These are phyloP conservation scores for Trachelus iudaicus DNA, from an alignment of 2,888 invertebrate genomes.

Conservation along the genomic window DNA sequence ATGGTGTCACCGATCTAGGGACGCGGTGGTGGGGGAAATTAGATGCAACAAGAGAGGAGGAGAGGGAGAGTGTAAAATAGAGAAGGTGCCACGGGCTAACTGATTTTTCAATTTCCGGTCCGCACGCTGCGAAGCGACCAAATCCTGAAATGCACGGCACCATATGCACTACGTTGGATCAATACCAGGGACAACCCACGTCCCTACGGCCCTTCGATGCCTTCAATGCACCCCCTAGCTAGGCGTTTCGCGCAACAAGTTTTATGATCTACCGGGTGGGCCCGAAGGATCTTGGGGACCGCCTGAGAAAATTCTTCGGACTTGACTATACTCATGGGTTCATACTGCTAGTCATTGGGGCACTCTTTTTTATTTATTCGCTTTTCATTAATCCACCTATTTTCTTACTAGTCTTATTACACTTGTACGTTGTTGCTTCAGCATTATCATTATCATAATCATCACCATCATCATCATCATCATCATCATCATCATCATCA, in stretches of 20 bases:
- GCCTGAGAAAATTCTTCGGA: background rate
- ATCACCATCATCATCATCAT: constrained; percentile 15
- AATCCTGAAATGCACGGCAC: constrained; percentile 22
- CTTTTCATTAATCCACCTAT: background rate
- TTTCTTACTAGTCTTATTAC: background rate
- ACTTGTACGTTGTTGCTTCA: constrained; percentile 18
- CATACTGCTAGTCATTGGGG: background rate
- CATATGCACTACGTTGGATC: constrained; percentile 37
- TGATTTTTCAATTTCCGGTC: constrained; percentile 14
- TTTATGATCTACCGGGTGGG: constrained; percentile 19
- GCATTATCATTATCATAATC: constrained; percentile 5
- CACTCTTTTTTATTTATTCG: constrained; percentile 5
- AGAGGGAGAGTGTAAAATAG: background rate
- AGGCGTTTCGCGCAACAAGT: constrained; percentile 42
- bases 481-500: background rate
- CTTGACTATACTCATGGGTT: background rate
- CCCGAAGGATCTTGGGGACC: background rate
- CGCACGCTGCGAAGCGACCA: background rate
- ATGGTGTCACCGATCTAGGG: background rate
- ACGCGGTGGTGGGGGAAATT: background rate
- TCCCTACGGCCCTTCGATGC: constrained; percentile 33
- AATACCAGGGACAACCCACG: constrained; percentile 29
- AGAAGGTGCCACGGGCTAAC: background rate
- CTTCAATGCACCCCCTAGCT: constrained; percentile 28
- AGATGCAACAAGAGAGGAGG: background rate